A percentile compares a stretch with the other conserved stretches of the same genome.
Evolutionary conservation across 2,888 invertebrate genomes (phyloP).

Genomic region (Pollenia labialis): DNA sequence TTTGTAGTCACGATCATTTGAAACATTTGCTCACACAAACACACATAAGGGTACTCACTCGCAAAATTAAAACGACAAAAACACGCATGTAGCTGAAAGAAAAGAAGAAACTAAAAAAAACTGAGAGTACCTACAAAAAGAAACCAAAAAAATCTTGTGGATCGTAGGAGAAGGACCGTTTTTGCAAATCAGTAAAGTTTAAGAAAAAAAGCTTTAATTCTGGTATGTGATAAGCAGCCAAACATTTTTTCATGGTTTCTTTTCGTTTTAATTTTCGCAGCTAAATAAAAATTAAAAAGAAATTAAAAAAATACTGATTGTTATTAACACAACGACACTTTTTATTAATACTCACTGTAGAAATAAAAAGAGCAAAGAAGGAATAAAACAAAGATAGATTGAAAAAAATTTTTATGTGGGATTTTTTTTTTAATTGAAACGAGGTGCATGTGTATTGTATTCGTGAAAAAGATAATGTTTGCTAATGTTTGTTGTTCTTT

Average conservation of each 20-base stretch:
- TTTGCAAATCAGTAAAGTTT: slow-evolving; percentile 49
- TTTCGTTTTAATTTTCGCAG: slow-evolving; percentile 54
- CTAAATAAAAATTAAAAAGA: slow-evolving; percentile 31
- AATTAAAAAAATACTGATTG: not conserved
- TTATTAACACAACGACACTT: slow-evolving; percentile 16
- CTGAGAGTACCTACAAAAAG: slow-evolving; percentile 25
- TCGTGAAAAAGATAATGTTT: slow-evolving; percentile 60
- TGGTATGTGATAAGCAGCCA: slow-evolving; percentile 50
- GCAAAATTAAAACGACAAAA: not conserved
- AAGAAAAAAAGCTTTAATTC: slow-evolving; percentile 46
- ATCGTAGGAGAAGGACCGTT: slow-evolving; percentile 64
- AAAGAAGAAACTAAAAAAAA: slow-evolving; percentile 12
- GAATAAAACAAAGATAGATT: slow-evolving; percentile 37
- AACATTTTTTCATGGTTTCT: slow-evolving; percentile 45
- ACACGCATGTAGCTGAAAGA: not conserved
- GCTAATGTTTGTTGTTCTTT: slow-evolving; percentile 63
- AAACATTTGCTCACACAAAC: slow-evolving; percentile 35
- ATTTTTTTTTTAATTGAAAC: slow-evolving; percentile 39
- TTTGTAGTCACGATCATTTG: slow-evolving; percentile 38
- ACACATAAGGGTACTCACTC: not conserved
- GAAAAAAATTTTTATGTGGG: slow-evolving; percentile 59
- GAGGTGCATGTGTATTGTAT: slow-evolving; percentile 54
- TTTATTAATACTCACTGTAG: not conserved
- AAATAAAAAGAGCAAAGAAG: slow-evolving; percentile 26
- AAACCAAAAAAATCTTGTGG: slow-evolving; percentile 42